phyloP scores from a whole-genome alignment of 2,113 vertebrate species.

The Crypturellus undulatus region DNA sequence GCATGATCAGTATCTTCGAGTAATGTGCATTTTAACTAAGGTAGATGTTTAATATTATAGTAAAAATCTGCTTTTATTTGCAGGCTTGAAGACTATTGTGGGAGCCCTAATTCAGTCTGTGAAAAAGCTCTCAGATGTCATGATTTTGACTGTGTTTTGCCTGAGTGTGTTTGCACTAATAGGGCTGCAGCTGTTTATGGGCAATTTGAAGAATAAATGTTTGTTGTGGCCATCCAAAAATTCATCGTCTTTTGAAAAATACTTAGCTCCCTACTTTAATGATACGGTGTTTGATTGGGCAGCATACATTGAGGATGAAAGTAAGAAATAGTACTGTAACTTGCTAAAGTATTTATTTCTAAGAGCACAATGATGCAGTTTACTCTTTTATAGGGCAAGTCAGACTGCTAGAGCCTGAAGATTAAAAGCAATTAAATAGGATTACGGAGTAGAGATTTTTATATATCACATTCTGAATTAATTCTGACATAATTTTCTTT shows the following conservation, averaged over 20 bases:
- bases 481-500: background rate
- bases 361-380: background rate
- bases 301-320: constrained; percentile 32
- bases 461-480: background rate
- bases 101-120: constrained; percentile 96
- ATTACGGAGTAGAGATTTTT: background rate
- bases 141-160: constrained; percentile 98
- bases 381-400: background rate
- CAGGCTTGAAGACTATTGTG: constrained; percentile 97
- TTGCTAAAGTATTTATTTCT: background rate
- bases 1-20: constrained; percentile 54
- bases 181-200: constrained; percentile 95
- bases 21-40: background rate
- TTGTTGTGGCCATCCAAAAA: constrained; percentile 58
- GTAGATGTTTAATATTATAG: background rate
- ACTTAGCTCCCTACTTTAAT: background rate
- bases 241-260: constrained; percentile 32
- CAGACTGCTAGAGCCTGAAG: background rate
- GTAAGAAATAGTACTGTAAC: constrained; percentile 58
- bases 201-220: constrained; percentile 90
- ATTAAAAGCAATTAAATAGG: background rate
- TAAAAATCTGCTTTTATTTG: background rate
- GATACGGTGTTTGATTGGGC: constrained; percentile 60
- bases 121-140: constrained; percentile 95
- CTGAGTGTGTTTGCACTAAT: constrained; percentile 97